These are phyloP conservation scores for Sula dactylatra DNA, from an alignment of 2,113 vertebrate species.

Conservation along the genomic window DNA sequence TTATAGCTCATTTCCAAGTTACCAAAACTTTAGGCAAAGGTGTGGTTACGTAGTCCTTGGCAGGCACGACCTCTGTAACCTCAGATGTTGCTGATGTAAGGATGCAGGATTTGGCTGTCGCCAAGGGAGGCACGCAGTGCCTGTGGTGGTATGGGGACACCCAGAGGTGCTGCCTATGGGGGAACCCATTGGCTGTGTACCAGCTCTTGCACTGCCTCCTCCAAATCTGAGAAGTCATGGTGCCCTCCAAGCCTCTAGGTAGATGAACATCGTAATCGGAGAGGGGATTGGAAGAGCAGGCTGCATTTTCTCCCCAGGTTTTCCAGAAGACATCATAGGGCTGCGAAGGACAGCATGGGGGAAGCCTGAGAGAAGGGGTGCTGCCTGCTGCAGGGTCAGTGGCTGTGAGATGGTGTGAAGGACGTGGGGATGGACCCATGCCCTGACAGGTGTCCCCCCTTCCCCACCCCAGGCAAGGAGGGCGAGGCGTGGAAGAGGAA, in stretches of 20 bases:
- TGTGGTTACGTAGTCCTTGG: neutral
- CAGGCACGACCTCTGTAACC: neutral
- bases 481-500: neutral
- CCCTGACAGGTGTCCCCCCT: neutral
- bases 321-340: neutral
- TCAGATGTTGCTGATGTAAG: rapidly evolving
- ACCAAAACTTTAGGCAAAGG: neutral
- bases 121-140: neutral
- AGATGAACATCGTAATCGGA: neutral
- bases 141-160: neutral
- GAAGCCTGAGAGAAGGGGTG: neutral
- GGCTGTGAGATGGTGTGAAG: neutral
- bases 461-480: neutral
- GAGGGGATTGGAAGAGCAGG: neutral
- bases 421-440: neutral
- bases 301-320: neutral
- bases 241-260: neutral
- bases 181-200: neutral
- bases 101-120: neutral
- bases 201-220: neutral
- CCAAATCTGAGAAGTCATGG: neutral
- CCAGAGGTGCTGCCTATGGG: neutral
- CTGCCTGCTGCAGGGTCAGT: neutral
- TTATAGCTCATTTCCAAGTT: neutral
- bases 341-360: neutral